Base-by-base conservation (phyloP, 2,888 invertebrate species). In the Lepidochrysops patricia region DNA sequence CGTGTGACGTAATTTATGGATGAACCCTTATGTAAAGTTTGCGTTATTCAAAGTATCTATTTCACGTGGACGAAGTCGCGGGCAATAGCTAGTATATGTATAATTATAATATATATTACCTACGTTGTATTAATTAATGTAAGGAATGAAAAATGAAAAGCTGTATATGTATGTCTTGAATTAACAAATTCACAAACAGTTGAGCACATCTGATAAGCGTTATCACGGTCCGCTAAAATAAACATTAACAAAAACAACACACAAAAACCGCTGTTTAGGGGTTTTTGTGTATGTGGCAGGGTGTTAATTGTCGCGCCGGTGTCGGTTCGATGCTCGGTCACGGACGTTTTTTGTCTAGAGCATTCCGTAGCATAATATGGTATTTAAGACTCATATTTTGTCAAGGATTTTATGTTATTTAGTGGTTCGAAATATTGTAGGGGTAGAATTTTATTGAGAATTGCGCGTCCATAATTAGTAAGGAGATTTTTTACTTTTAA, bases 191-290 rank as follows among this genome's bases (percentile, higher is more conserved):
- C 4, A 7, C 3, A 35, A 57, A 60, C 57, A 50, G 66, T 68
- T 68, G 60, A 48, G 57, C 60, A 63, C 63, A 68, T 65, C 70
- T 69, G 68, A 60, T 65, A 69, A 70, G 66, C 71, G 70, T 76
- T 80, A 84, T 79, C 79, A 76, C 72, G 78, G 78, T 12, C 15
- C 77, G 83, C 78, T 80, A 82, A 84, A 78, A 79, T 77, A 85
- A 85, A 86, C 77, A 84, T 62, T 58, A 68, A 81, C 70, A 85
- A 84, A 85, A 81, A 79, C 74, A 63, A 68, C 64, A 67, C 71
- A 80, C 72, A 84, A 84, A 84, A 84, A 84, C 83, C 74, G 68
- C 79, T 15, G 7, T 43, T 75, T 68, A 4, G 72, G 60, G 64
- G 66, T 73, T 80, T 77, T 82, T 81, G 75, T 82, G 77, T 81